These are phyloP conservation scores for Drosophila niveifrons DNA, from an alignment of 2,888 invertebrate genomes.

Conservation along the genomic window DNA sequence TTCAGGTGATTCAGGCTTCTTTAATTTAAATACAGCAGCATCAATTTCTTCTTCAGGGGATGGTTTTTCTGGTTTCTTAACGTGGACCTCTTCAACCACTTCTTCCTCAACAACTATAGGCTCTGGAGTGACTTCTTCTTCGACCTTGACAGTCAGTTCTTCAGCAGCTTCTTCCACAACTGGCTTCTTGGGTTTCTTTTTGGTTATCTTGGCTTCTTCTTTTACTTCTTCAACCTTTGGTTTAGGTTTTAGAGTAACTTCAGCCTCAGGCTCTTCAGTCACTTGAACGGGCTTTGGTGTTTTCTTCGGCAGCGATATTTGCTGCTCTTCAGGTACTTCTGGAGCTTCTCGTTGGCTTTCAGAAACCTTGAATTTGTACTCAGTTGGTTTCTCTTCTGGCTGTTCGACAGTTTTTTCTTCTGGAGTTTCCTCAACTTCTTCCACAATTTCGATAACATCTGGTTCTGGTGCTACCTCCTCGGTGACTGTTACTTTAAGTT, in stretches of 20 bases:
- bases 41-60: slow-evolving; percentile 58
- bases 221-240: slow-evolving; percentile 68
- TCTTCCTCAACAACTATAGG: slow-evolving; percentile 67
- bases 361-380: slow-evolving; percentile 61
- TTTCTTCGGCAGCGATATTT: slow-evolving; percentile 71
- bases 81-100: slow-evolving; percentile 68
- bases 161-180: slow-evolving; percentile 75
- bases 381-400: slow-evolving; percentile 53
- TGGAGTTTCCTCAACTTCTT: slow-evolving; percentile 69
- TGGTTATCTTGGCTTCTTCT: slow-evolving; percentile 72
- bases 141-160: slow-evolving; percentile 76
- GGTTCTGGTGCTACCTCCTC: slow-evolving; percentile 76
- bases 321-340: slow-evolving; percentile 71
- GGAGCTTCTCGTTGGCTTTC: slow-evolving; percentile 77
- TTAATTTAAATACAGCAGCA: slow-evolving; percentile 78
- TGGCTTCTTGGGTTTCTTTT: slow-evolving; percentile 80
- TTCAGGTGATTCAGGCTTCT: slow-evolving; percentile 68
- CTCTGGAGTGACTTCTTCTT: slow-evolving; percentile 74
- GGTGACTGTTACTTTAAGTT: slow-evolving; percentile 76
- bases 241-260: slow-evolving; percentile 72
- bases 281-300: slow-evolving; percentile 56
- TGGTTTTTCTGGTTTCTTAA: slow-evolving; percentile 70
- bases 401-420: slow-evolving; percentile 58
- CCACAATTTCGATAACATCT: slow-evolving; percentile 73
- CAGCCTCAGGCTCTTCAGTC: slow-evolving; percentile 75